Conservation (phyloP, 1,140 invertebrate genomes). For the Bombyx mandarina region DNA sequence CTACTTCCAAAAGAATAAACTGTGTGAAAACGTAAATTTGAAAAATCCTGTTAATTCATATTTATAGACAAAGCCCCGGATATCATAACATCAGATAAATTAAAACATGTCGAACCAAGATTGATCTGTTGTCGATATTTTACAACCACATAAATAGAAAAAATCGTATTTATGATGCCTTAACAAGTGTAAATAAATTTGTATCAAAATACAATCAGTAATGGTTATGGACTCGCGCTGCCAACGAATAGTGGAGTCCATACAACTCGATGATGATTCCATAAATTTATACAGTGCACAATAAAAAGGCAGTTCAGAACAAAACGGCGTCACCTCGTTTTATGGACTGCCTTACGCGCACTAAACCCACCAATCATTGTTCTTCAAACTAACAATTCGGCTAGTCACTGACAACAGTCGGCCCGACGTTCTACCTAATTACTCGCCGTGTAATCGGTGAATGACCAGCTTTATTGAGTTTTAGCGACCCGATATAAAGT, state of each 20-base stretch:
- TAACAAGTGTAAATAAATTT: constrained; percentile 44
- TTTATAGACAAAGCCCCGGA: too few relatives aligned
- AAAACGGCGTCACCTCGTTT: constrained; percentile 54
- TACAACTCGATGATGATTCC: constrained; percentile 67
- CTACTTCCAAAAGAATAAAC: too few relatives aligned
- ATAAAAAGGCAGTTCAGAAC: constrained; percentile 60
- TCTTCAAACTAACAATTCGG: constrained; percentile 14
- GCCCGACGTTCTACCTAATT: constrained; percentile 24
- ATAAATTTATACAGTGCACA: constrained; percentile 68
- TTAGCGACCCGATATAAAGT: constrained; percentile 30
- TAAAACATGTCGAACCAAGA: background rate
- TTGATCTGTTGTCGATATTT: constrained; percentile 5
- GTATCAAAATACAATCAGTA: constrained; percentile 55
- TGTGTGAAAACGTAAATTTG: too few relatives aligned
- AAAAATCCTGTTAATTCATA: too few relatives aligned
- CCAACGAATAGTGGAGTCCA: constrained; percentile 53
- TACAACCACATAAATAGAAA: constrained; percentile 8
- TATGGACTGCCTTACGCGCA: constrained; percentile 40
- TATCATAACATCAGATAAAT: too few relatives aligned
- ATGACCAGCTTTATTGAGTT: constrained; percentile 32
- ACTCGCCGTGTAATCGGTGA: constrained; percentile 47
- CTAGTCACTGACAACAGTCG: constrained; percentile 13
- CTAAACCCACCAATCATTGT: constrained; percentile 33
- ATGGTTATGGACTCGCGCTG: constrained; percentile 58
- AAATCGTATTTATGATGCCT: constrained; percentile 9